Percentiles rank a stretch among this genome's conserved stretches.
Conservation (phyloP, 2,113 vertebrate species). For the Eubucco bourcierii region DNA sequence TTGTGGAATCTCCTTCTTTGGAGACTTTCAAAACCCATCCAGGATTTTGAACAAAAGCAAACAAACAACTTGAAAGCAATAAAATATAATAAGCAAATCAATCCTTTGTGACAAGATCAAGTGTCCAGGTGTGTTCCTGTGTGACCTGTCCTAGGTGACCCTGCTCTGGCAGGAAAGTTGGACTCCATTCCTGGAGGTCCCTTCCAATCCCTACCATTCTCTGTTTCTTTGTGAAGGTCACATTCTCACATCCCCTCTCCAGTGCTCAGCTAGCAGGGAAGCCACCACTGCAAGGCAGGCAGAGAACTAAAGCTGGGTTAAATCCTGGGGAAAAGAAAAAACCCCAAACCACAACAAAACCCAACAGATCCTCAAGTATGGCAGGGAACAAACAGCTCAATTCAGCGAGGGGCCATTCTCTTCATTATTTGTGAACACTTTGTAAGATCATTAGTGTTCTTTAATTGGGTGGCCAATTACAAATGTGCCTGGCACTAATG, state of each 20-base stretch:
- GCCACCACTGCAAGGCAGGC: conserved; percentile 8
- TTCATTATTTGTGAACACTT: conserved; percentile 63
- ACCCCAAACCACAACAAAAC: background rate
- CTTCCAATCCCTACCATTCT: too few species aligned
- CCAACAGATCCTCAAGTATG: conserved; percentile 43
- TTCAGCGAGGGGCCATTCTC: conserved; percentile 43
- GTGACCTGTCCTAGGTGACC: too few species aligned
- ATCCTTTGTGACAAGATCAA: too few species aligned
- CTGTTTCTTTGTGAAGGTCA: background rate
- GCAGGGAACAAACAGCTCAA: conserved; percentile 51
- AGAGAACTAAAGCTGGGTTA: conserved; percentile 43
- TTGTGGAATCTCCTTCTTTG: too few species aligned
- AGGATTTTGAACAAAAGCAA: too few species aligned
- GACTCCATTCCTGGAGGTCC: too few species aligned
- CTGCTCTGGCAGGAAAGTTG: too few species aligned
- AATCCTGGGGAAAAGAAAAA: conserved; percentile 22
- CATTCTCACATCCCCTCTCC: background rate
- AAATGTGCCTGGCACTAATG: conserved; percentile 56
- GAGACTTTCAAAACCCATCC: too few species aligned
- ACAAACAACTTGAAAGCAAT: too few species aligned
- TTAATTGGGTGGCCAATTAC: conserved; percentile 58
- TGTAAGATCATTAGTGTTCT: conserved; percentile 57
- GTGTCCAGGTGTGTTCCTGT: too few species aligned
- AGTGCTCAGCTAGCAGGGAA: background rate
- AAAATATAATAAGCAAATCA: too few species aligned